Base-by-base conservation (phyloP, 1,140 invertebrate species). In the Solenopsis invicta region DNA sequence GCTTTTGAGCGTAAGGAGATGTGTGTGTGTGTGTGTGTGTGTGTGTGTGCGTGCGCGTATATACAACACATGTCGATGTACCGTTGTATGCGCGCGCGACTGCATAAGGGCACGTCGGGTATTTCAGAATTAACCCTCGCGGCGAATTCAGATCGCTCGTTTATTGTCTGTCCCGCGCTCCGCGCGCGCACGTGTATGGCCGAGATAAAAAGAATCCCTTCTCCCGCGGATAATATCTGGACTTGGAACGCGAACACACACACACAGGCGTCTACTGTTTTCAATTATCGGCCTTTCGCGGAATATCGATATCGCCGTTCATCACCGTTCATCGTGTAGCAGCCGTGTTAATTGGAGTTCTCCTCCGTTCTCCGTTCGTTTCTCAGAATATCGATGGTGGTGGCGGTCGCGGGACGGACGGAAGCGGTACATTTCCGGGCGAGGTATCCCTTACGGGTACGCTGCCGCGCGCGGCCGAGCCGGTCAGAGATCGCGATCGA, bases 71-170 rank as follows among this genome's bases (percentile, higher is more conserved):
- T 13, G 9, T n/a, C 2, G n/a, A n/a, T 76, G 61, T 54, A 56
- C 37, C 87, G n/a, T 34, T 37, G 62, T 67, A 77, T 29, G n/a
- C 4, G 16, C 62, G 59, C 48, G 72, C 64, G 13, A 24, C 56
- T 37, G 29, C 67, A 50, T 34, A 74, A 74, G 34, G 54, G 24
- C 78, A 71, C 66, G 87, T 34, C 69, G 48, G 4, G 50, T 78
- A 78, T 85, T 85, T 85, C 64, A 77, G 87, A 77, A 89, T 89
- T 56, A 84, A 84, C 80, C 69, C 80, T 84, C 80, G 69, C 80
- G 80, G 52, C 69, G 80, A 56, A 88, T 88, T 85, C 71, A 64
- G 56, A 74, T 41, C 87, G 74, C 66, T 72, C 78, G 78, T 84
- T 84, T 62, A 41, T 75, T 75, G 67, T 82, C 52, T 21, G 77